These are phyloP conservation scores for Glaucidium brasilianum DNA, from an alignment of 2,113 vertebrate genomes.

Conservation along the genomic window DNA sequence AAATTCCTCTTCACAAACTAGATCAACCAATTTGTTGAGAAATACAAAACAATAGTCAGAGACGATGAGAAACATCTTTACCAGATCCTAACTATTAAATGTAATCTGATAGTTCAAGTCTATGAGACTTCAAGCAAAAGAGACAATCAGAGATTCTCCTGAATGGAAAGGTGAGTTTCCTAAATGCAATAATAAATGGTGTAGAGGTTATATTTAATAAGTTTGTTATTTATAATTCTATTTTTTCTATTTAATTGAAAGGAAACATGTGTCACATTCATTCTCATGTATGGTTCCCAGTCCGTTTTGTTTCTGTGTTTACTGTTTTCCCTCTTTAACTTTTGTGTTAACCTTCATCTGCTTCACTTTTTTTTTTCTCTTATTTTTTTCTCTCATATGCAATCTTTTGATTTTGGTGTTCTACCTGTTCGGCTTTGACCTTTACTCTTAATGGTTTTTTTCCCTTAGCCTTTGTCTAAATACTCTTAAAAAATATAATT, in stretches of 20 bases:
- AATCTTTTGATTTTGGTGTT: background rate
- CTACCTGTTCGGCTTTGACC: background rate
- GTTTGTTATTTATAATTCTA: background rate
- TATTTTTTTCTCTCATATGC: background rate
- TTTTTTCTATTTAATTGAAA: background rate
- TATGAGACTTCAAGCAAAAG: background rate
- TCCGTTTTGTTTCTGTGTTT: background rate
- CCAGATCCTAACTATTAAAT: background rate
- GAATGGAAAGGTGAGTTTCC: background rate
- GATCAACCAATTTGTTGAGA: background rate
- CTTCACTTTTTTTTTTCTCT: background rate
- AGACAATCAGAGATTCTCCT: background rate
- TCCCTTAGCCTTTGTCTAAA: background rate
- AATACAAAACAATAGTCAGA: background rate
- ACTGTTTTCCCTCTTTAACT: background rate
- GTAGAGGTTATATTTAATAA: background rate
- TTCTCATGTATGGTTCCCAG: rapidly evolving
- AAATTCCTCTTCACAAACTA: background rate
- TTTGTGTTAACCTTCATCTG: background rate
- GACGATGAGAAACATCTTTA: background rate
- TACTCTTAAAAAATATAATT: background rate
- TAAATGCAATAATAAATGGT: background rate
- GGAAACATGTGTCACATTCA: rapidly evolving
- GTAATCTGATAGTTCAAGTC: rapidly evolving
- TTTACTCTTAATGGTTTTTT: background rate